Evolutionary conservation across 1,140 invertebrate species (phyloP).

Genomic region (Zaprionus vittiger): DNA sequence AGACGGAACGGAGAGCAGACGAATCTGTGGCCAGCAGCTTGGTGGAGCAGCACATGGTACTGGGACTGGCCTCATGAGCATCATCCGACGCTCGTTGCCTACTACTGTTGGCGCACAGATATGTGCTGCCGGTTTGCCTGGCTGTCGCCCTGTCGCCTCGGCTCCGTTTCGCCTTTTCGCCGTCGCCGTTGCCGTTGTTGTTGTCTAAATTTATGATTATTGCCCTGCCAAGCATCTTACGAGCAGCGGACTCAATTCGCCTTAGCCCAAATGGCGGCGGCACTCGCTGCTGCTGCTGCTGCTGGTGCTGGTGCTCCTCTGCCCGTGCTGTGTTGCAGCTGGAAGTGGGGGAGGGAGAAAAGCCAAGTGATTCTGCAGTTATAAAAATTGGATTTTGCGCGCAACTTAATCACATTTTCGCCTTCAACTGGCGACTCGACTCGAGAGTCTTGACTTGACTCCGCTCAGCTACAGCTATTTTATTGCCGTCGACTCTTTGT

Average conservation of each 20-base stretch:
- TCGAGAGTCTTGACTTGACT: constrained; percentile 43
- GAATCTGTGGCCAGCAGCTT: constrained; percentile 30
- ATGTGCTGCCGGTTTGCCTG: constrained; percentile 70
- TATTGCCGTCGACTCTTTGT: constrained; percentile 75
- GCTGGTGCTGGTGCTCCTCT: not conserved
- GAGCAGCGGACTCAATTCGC: constrained; percentile 77
- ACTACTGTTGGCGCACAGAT: constrained; percentile 64
- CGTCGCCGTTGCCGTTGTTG: constrained; percentile 60
- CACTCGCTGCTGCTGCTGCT: constrained; percentile 16
- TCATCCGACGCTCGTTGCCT: constrained; percentile 50
- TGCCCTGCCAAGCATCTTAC: constrained; percentile 81
- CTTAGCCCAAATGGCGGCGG: constrained; percentile 66
- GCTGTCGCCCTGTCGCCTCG: constrained; percentile 6
- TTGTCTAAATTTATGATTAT: constrained; percentile 83
- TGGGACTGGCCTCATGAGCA: constrained; percentile 10
- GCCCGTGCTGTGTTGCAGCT: constrained; percentile 13
- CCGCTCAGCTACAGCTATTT: constrained; percentile 77
- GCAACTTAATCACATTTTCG: constrained; percentile 83
- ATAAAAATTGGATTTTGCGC: constrained; percentile 83
- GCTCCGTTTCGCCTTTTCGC: constrained; percentile 18
- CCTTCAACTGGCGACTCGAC: constrained; percentile 66
- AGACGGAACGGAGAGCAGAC: constrained; percentile 28
- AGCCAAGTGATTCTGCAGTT: constrained; percentile 78
- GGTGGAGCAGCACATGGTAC: constrained; percentile 32
- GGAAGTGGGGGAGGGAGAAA: constrained; percentile 34